Conservation (phyloP, 2,888 invertebrate genomes). For the Lymantria dispar region DNA sequence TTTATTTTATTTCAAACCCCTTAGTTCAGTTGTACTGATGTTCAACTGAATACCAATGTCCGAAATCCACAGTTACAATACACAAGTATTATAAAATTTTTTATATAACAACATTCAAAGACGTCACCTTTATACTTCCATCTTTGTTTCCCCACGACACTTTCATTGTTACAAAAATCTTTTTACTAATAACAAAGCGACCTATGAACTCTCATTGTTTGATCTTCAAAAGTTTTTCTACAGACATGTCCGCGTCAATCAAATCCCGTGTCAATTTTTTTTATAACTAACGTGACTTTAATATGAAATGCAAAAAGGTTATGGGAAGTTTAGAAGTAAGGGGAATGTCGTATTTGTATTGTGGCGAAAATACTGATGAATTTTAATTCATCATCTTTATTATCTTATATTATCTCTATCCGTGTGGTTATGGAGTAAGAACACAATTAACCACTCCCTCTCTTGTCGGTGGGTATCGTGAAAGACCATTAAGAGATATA, state of each 20-base stretch:
- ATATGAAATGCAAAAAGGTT: constrained; percentile 38
- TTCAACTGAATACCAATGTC: constrained; percentile 1
- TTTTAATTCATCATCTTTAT: neutral
- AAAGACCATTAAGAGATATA: too few species aligned
- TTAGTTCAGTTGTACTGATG: too few species aligned
- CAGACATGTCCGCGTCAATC: constrained; percentile 50
- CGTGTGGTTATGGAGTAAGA: too few species aligned
- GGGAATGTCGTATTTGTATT: constrained; percentile 21
- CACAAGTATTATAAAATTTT: constrained; percentile 19
- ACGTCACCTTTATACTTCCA: constrained; percentile 4
- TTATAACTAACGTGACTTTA: constrained; percentile 46
- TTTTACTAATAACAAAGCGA: constrained; percentile 37
- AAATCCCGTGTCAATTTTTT: constrained; percentile 49
- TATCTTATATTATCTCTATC: too few species aligned
- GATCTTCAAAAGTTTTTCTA: constrained; percentile 29
- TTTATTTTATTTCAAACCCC: too few species aligned
- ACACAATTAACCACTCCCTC: too few species aligned
- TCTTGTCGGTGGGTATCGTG: too few species aligned
- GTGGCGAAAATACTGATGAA: neutral
- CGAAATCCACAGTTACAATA: neutral
- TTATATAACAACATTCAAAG: constrained; percentile 11
- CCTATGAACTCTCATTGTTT: constrained; percentile 51
- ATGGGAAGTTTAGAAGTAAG: constrained; percentile 26
- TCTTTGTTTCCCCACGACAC: constrained; percentile 52
- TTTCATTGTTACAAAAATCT: constrained; percentile 31